Percentiles rank a stretch among this genome's conserved stretches.
Conservation (phyloP, 2,797 vertebrate genomes). For the Benthosema pterotum region DNA sequence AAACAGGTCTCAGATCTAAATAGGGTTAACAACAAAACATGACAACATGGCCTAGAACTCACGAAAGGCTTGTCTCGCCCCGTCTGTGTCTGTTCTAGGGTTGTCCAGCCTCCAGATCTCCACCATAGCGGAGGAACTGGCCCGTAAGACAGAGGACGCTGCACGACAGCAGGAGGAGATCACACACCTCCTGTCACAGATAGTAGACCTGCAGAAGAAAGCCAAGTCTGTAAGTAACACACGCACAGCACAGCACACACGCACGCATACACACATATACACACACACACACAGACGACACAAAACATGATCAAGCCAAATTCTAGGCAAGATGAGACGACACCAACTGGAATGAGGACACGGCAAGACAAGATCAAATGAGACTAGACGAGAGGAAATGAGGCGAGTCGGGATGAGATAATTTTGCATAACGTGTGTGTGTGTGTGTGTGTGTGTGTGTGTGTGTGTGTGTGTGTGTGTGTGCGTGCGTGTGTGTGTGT, state of each 20-base stretch:
- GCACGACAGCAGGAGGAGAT: slow-evolving; percentile 98
- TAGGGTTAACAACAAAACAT: too few species aligned
- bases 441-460: too few species aligned
- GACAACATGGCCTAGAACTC: too few species aligned
- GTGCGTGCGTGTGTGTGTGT: slow-evolving; percentile 10
- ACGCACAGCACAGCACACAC: not conserved
- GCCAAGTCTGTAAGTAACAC: slow-evolving; percentile 89
- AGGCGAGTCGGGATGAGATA: too few species aligned
- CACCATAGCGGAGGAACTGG: slow-evolving; percentile 91
- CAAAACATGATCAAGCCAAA: not conserved
- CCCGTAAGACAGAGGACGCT: slow-evolving; percentile 96
- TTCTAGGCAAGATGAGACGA: too few species aligned
- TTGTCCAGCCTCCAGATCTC: slow-evolving; percentile 94
- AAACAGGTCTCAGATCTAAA: too few species aligned
- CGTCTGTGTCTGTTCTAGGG: slow-evolving; percentile 68
- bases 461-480: slow-evolving; percentile 1
- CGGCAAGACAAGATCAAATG: not conserved
- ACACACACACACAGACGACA: not conserved
- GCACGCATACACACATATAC: not conserved
- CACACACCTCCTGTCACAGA: slow-evolving; percentile 95
- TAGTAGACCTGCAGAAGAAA: slow-evolving; percentile 96
- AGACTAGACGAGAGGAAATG: not conserved
- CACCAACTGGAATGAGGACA: too few species aligned
- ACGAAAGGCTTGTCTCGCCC: too few species aligned
- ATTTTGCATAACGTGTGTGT: not conserved